These are phyloP conservation scores for Metallyticus violacea DNA, from an alignment of 2,888 invertebrate genomes.

Conservation along the genomic window DNA sequence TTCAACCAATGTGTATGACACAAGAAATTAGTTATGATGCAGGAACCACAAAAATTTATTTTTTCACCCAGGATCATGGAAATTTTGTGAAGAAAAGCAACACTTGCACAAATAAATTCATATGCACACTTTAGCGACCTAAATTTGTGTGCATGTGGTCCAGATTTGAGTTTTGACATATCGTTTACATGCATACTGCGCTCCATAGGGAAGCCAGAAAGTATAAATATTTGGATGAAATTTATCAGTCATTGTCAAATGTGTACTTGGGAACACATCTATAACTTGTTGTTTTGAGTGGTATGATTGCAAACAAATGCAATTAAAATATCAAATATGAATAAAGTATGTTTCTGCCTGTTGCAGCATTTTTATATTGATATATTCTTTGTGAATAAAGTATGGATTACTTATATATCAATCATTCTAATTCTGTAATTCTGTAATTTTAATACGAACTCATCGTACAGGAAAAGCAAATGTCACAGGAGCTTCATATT, in stretches of 20 bases:
- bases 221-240: neutral
- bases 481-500: neutral
- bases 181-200: neutral
- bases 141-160: neutral
- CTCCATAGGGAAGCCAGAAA: neutral
- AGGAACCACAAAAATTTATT: neutral
- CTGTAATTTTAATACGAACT: neutral
- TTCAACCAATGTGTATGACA: neutral
- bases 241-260: neutral
- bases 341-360: neutral
- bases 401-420: conserved; percentile 1
- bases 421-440: neutral
- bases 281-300: neutral
- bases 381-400: conserved; percentile 15
- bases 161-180: neutral
- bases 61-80: neutral
- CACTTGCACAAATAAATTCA: neutral
- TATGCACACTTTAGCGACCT: neutral
- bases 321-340: neutral
- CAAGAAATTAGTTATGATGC: neutral
- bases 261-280: neutral
- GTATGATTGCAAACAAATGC: neutral
- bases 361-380: conserved; percentile 14
- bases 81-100: neutral
- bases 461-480: neutral